Evolutionary conservation across 2,113 vertebrate genomes (phyloP), one percentile per base, ranked within the genome.

Genomic region (Archocentrus centrarchus): DNA sequence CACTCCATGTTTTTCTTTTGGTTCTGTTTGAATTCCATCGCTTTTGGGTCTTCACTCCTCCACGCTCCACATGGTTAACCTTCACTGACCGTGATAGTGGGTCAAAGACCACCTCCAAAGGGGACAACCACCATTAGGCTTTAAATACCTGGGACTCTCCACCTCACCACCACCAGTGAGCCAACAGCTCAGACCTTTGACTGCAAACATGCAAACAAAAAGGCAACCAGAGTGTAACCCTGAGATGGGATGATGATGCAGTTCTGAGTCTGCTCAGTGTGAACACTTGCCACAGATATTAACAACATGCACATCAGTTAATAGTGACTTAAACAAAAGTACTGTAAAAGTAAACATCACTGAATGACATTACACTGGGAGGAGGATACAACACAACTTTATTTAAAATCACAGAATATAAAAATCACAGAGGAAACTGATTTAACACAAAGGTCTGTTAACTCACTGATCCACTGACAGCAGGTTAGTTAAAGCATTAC

Each of bases 381-480:
- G 7, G 17, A 70, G 62, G 35, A 75, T 57, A 2, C 22, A 32
- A 85, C 4, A 59, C 11, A 15, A 47, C 18, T 81, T 92, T 85
- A 90, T 85, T 86, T 61, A 59, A 66, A 77, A 57, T 58, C 50
- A 57, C 1, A 77, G 4, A n/a, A 78, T 17, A 47, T 47, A 20
- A 50, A 44, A 27, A 50, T 50, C 24, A 50, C 1, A 37, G 10
- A 55, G 17, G 6, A 73, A 73, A 35, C 68, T 24, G 22, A 11
- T 62, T 53, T 64, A 64, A 22, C 63, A 66, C 13, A 58, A 37
- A 55, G 37, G 60, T 37, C n/a, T 30, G 59, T 80, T 39, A 62
- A 3, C 27, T 50, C 9, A 37, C 5, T 63, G 44, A 75, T 75
- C 50, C 44, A 75, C 8, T 79, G 24, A 75, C 14, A 66, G 20